A percentile compares a stretch with the other conserved stretches of the same genome.
These are phyloP conservation scores for Sebastes vulpes DNA, from an alignment of 2,797 vertebrate species.

Conservation along the genomic window DNA sequence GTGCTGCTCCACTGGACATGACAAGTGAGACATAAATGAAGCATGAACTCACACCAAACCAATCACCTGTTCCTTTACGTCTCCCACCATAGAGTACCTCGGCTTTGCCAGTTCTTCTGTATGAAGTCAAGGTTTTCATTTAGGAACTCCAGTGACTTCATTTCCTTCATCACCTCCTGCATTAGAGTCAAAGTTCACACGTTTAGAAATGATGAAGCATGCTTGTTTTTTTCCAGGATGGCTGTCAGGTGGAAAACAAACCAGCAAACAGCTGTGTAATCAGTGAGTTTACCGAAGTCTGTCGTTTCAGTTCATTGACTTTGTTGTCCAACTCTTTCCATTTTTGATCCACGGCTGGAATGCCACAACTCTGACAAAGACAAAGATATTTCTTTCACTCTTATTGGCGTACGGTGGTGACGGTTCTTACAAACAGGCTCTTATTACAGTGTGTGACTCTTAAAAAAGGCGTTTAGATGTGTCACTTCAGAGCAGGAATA, in stretches of 20 bases:
- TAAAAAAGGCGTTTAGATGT: neutral
- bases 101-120: conserved; percentile 26
- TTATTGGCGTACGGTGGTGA: neutral
- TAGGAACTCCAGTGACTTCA: conserved; percentile 38
- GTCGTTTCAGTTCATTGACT: conserved; percentile 32
- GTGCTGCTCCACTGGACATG: conserved; percentile 40
- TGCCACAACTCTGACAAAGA: conserved; percentile 10
- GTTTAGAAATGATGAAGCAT: neutral
- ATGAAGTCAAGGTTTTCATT: conserved; percentile 45
- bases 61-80: accelerated
- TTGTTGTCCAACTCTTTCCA: conserved; percentile 32
- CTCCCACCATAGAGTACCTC: conserved; percentile 11
- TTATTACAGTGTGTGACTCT: neutral
- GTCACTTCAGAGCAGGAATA: neutral
- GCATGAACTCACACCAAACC: neutral
- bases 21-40: neutral
- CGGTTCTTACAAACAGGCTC: neutral
- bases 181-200: neutral
- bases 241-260: neutral
- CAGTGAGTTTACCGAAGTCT: conserved; percentile 41
- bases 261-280: neutral
- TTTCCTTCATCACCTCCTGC: conserved; percentile 53
- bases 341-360: neutral
- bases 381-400: neutral
- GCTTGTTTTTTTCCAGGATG: neutral